phyloP scores from a whole-genome alignment of 2,113 vertebrate genomes.

The Chinchilla lanigera region DNA sequence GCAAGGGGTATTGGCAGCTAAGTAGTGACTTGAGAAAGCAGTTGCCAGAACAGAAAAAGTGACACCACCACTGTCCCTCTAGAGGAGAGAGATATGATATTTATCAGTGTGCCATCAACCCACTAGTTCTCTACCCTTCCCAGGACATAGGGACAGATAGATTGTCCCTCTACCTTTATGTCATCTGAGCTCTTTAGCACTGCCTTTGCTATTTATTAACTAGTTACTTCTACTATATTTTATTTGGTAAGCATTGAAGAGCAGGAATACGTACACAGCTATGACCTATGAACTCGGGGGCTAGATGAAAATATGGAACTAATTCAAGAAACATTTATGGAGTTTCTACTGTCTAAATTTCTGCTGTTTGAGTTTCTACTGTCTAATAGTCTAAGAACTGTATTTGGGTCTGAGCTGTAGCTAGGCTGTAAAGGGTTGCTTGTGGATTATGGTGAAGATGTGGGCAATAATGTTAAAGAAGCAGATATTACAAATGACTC shows the following conservation, averaged over 20 bases:
- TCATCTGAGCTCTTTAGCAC: neutral
- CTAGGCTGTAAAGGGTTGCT: neutral
- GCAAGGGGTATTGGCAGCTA: neutral
- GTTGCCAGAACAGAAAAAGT: neutral
- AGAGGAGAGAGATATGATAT: neutral
- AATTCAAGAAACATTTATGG: neutral
- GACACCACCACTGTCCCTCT: too few species aligned
- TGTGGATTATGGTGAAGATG: too few species aligned
- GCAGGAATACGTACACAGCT: neutral
- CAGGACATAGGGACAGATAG: too few species aligned
- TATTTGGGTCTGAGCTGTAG: neutral
- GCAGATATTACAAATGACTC: neutral
- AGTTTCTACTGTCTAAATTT: neutral
- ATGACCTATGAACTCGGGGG: neutral
- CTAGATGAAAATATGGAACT: neutral
- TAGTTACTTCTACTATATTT: neutral
- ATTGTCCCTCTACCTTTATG: neutral
- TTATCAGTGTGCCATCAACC: neutral
- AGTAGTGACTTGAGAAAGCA: neutral
- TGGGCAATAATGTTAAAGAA: neutral
- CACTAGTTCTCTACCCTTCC: neutral
- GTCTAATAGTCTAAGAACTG: neutral
- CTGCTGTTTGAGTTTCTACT: neutral
- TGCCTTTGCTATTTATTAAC: neutral
- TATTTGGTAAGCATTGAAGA: neutral